phyloP scores from a whole-genome alignment of 1,140 invertebrate species.

The Drosophila fuyamai region DNA sequence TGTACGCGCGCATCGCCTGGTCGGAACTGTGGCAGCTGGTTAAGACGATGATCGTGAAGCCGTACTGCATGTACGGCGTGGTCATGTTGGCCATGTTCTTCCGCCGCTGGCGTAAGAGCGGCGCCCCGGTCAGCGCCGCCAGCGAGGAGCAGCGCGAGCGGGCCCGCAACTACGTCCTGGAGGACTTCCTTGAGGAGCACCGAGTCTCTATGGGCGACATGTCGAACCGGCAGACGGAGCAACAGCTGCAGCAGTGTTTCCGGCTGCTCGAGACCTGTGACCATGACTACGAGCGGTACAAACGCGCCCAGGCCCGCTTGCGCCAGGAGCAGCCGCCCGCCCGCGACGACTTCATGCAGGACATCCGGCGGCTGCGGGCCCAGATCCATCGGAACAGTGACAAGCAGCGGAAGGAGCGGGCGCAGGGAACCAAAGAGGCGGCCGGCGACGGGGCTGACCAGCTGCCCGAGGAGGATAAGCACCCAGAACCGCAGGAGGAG shows the following conservation, averaged over 20 bases:
- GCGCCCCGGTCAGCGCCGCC: constrained; percentile 36
- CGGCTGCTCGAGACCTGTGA: constrained; percentile 71
- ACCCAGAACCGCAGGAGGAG: background rate
- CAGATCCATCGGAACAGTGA: constrained; percentile 74
- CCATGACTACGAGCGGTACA: constrained; percentile 79
- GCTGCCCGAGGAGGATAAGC: background rate
- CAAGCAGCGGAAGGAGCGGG: constrained; percentile 61
- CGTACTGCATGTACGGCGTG: constrained; percentile 82
- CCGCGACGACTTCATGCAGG: constrained; percentile 75
- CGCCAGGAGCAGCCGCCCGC: constrained; percentile 59
- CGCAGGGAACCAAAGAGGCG: constrained; percentile 43
- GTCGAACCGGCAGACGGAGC: constrained; percentile 76
- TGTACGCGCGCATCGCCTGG: constrained; percentile 63
- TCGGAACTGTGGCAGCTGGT: constrained; percentile 75
- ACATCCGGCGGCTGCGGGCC: constrained; percentile 71
- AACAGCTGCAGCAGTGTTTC: constrained; percentile 71
- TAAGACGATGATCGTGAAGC: constrained; percentile 78
- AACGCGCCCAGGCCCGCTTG: constrained; percentile 60
- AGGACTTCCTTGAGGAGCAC: constrained; percentile 82
- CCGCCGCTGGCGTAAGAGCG: constrained; percentile 76
- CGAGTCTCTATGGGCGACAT: constrained; percentile 81
- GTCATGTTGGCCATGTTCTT: constrained; percentile 82
- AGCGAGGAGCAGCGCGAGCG: constrained; percentile 70
- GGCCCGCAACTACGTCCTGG: constrained; percentile 80
- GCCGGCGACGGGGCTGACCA: background rate